Evolutionary conservation across 1,140 invertebrate species (phyloP), one percentile per base, ranked within the genome.

Genomic region (Hydropsyche tenuis): DNA sequence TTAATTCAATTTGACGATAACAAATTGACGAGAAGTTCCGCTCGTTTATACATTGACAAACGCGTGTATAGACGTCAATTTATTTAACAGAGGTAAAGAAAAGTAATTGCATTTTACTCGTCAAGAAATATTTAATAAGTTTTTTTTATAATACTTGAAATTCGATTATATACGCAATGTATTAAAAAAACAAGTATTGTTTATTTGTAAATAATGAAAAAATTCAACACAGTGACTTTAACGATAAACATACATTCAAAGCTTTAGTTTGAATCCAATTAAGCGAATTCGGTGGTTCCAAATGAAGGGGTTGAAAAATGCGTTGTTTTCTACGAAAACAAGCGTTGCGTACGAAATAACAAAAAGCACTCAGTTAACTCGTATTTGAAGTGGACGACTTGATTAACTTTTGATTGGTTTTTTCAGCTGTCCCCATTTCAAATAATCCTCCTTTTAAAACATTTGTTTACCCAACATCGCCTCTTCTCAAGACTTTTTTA

Each of bases 381-480:
- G 56, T 60, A 60, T 25, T 60, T 60, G 56, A 60, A 60, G 56
- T 22, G 56, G 56, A 60, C 20, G 56, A 60, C 56, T 60, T 60
- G 56, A 60, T 60, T 60, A 60, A 60, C 56, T 60, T 60, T 60
- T 60, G 56, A 60, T 60, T 60, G 56, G 56, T 60, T 60, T 60
- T 27, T 18, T 20, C 7, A 20, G 56, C 56, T 14, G 20, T 60
- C 23, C 22, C 56, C 22, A 25, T 60, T 25, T 25, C 22, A 9
- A 37, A 37, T 37, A 37, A 37, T 23, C 23, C 23, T 14, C 56
- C 23, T 60, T 37, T 60, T 60, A 22, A 60, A 60, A 60, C 22
- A 25, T 25, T 60, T 60, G 23, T 60, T 60, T 60, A 60, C 56
- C 30, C 30, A 37, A 37, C 30, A 4, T 20, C 56, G 23, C 22